Evolutionary conservation across 2,113 vertebrate genomes (phyloP), one percentile per base, ranked within the genome.

Genomic region (Gobio gobio): DNA sequence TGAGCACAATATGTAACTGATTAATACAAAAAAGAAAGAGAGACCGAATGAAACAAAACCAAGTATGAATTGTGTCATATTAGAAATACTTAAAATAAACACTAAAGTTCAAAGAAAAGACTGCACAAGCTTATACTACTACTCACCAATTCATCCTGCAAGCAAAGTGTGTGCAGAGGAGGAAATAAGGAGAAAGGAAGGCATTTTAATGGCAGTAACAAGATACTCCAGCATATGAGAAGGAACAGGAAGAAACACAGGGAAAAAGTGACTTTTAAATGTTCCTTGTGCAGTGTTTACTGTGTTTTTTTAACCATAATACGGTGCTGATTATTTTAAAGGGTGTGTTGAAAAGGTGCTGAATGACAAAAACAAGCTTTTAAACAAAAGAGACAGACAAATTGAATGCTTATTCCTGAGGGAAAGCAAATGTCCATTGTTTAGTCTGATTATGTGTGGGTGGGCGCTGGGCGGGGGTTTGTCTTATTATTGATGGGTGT

Each of bases 141-240:
- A 95, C 93, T 96, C 91, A 96, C 95, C 95, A 96, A 90, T 70
- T 93, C 93, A 82, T 94, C 92, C 94, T 95, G 88, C 76, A 87
- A 88, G 91, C 36, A 86, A 90, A 86, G 94, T 92, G 91, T 90
- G 89, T 61, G 63, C 82, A 68, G 82, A 78, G 79, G 78, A 64
- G 89, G 73, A 90, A 89, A 90, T 43, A 74, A 88, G 86, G 86
- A 83, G 54, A 66, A 89, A 87, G 89, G 78, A 77, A 83, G 56
- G 33, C 2, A 58, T 74, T 59, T 61, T 54, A 33, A 83, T 33
- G 70, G 83, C 22, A 54, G 20, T 64, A 63, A 68, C 61, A 51
- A 20, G 61, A 81, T 45, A 29, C 40, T 24, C 14, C 40, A 47
- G n/a, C 58, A 58, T 33, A 84, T 18, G 22, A 8, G 36, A 78